These are phyloP conservation scores for Sminthurides aquaticus DNA, from an alignment of 2,888 invertebrate species.

Conservation along the genomic window DNA sequence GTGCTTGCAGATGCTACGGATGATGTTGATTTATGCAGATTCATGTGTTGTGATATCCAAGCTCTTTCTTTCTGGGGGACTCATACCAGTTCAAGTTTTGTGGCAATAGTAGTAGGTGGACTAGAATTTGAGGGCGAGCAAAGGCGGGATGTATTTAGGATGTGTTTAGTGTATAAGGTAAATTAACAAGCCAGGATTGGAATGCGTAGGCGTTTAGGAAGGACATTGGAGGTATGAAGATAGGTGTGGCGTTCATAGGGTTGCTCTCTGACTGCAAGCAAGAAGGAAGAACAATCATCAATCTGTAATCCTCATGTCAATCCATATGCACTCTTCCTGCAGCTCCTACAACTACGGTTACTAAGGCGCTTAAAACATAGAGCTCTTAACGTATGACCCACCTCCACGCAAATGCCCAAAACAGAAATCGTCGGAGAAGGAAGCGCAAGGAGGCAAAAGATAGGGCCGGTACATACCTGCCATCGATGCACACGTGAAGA, in stretches of 20 bases:
- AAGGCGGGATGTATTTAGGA: slow-evolving; percentile 12
- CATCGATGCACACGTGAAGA: neutral
- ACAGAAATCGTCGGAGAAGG: too few relatives aligned
- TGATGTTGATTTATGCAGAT: neutral
- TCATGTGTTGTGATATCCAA: neutral
- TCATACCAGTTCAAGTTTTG: too few relatives aligned
- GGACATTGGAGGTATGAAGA: slow-evolving; percentile 7
- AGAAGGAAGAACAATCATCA: neutral
- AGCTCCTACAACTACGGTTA: neutral
- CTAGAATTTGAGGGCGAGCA: neutral
- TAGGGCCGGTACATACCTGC: too few relatives aligned
- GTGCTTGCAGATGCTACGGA: neutral
- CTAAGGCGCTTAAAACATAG: too few relatives aligned
- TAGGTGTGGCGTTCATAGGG: slow-evolving; percentile 12
- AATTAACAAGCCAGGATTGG: neutral
- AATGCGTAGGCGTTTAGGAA: slow-evolving; percentile 13
- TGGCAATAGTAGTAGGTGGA: slow-evolving; percentile 10
- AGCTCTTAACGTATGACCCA: neutral
- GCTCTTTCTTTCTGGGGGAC: too few relatives aligned
- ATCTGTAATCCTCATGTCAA: neutral
- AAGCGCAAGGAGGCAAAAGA: too few relatives aligned
- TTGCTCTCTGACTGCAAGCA: neutral
- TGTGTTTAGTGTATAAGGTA: slow-evolving; percentile 9
- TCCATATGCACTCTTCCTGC: neutral
- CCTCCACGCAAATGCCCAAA: neutral